Percentiles rank a stretch among this genome's conserved stretches.
These are phyloP conservation scores for Ifrita kowaldi DNA, from an alignment of 2,113 vertebrate species.

Conservation along the genomic window DNA sequence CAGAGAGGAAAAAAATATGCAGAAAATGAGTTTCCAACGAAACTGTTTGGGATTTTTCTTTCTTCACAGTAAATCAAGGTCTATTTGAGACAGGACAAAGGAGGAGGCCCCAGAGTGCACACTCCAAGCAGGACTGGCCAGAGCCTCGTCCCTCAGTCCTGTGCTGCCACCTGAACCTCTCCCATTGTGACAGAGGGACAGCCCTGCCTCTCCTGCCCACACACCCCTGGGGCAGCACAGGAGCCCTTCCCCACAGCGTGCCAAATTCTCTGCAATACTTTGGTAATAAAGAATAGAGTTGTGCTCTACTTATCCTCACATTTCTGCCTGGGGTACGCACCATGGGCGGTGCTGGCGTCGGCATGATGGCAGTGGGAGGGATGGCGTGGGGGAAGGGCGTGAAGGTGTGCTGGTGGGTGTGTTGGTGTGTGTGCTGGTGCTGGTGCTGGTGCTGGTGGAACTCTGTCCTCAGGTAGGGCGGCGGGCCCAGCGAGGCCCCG, in stretches of 20 bases:
- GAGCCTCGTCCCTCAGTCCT: not conserved
- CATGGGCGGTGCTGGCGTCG: conserved; percentile 98
- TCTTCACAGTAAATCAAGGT: not conserved
- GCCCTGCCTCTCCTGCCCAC: not conserved
- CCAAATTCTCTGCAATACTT: not conserved
- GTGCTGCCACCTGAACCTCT: not conserved
- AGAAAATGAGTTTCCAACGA: not conserved
- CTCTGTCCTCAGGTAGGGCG: conserved; percentile 96
- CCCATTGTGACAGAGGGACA: fast-evolving
- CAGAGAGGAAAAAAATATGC: not conserved
- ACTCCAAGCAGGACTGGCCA: not conserved
- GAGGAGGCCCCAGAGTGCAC: not conserved
- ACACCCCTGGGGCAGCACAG: not conserved
- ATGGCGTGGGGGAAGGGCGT: conserved; percentile 96
- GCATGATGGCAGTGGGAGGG: conserved; percentile 91
- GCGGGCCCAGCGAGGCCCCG: conserved; percentile 91
- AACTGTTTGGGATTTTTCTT: not conserved
- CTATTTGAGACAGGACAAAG: not conserved
- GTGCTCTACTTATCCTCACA: conserved; percentile 95
- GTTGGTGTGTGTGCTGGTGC: conserved; percentile 93
- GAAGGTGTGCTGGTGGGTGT: conserved; percentile 99
- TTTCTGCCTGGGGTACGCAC: conserved; percentile 98
- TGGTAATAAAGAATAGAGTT: conserved; percentile 60
- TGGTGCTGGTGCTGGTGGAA: conserved; percentile 98
- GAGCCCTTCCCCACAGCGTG: not conserved